A percentile compares a stretch with the other conserved stretches of the same genome.
Evolutionary conservation across 2,113 vertebrate genomes (phyloP).

Genomic region (Acanthisitta chloris): DNA sequence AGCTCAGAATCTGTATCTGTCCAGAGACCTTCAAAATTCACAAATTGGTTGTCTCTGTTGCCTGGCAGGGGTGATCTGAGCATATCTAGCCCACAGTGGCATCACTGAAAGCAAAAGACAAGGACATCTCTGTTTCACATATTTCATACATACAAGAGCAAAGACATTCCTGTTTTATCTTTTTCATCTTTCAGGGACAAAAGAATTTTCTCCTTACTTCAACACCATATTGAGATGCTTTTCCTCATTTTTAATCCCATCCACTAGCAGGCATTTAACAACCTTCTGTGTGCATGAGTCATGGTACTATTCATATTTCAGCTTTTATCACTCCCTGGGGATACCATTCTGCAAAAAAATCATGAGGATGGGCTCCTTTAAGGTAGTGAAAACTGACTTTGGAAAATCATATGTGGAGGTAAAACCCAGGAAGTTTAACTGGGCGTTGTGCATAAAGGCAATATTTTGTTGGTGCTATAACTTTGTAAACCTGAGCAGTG

Average conservation of each 20-base stretch:
- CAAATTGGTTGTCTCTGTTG: not conserved
- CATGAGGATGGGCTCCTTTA: not conserved
- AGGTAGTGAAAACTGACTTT: not conserved
- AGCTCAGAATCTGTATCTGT: not conserved
- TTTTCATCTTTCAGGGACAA: not conserved
- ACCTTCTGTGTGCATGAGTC: not conserved
- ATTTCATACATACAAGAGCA: not conserved
- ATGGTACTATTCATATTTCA: not conserved
- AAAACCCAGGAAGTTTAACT: not conserved
- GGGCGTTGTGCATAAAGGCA: not conserved
- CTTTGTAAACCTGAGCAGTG: not conserved
- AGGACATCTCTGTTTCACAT: not conserved
- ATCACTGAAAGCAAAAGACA: not conserved
- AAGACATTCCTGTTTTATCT: not conserved
- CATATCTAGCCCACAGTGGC: not conserved
- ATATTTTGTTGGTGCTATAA: not conserved
- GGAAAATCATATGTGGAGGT: not conserved
- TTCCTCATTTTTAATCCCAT: not conserved
- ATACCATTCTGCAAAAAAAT: not conserved
- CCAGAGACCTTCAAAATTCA: not conserved
- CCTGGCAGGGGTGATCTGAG: not conserved
- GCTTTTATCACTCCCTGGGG: not conserved
- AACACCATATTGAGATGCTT: not conserved
- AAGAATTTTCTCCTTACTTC: not conserved
- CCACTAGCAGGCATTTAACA: not conserved